phyloP scores from a whole-genome alignment of 2,888 invertebrate species.

The Lapara coniferarum region DNA sequence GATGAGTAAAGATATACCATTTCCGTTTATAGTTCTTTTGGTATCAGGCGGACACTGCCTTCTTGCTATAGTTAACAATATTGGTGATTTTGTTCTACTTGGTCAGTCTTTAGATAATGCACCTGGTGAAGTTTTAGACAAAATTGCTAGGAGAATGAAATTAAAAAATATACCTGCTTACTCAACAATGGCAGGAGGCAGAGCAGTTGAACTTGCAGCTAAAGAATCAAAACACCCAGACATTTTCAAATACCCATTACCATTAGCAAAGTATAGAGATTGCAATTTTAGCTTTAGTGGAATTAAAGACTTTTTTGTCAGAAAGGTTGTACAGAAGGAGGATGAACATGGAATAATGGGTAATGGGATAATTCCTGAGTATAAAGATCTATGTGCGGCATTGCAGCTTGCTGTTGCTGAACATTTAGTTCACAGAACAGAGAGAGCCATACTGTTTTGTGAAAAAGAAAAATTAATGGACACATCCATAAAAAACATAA shows the following conservation, averaged over 20 bases:
- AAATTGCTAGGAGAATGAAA: constrained; percentile 93
- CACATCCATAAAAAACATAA: constrained; percentile 83
- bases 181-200: constrained; percentile 90
- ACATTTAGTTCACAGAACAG: constrained; percentile 92
- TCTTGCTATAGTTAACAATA: constrained; percentile 87
- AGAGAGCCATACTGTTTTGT: constrained; percentile 92
- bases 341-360: constrained; percentile 80
- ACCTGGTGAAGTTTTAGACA: constrained; percentile 97
- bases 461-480: constrained; percentile 83
- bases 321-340: constrained; percentile 85
- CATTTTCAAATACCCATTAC: constrained; percentile 86
- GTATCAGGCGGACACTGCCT: constrained; percentile 98
- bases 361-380: constrained; percentile 88
- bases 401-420: constrained; percentile 89
- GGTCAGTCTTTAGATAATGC: constrained; percentile 93
- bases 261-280: constrained; percentile 86
- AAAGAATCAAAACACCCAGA: constrained; percentile 84
- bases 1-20: constrained; percentile 87
- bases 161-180: constrained; percentile 90
- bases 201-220: constrained; percentile 93
- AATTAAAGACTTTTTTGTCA: constrained; percentile 85
- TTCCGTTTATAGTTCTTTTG: constrained; percentile 94
- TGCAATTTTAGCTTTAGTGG: constrained; percentile 98
- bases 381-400: constrained; percentile 93
- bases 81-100: constrained; percentile 90